Evolutionary conservation across 2,888 invertebrate genomes (phyloP), one percentile per base, ranked within the genome.

Genomic region (Melanostoma mellinum): DNA sequence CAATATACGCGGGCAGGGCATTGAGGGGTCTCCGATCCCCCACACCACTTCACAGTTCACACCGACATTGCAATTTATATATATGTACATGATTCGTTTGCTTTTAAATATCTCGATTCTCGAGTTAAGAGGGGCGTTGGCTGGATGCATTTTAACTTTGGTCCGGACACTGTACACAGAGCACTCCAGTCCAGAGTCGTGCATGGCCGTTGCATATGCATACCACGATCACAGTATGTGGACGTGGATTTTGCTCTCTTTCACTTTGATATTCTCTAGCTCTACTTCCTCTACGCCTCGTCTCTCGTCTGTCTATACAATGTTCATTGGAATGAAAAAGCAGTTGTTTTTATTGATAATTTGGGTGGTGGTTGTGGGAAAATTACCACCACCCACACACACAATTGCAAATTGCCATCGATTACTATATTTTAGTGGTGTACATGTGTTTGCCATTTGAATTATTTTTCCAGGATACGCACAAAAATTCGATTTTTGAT

Each of bases 51-150:
- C 33, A 4, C 8, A 20, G 20, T 6, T 3, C 42, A 8, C 20
- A 52, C 10, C 32, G 53, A 56, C 58, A 32, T 58, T 55, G 63
- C n/a, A n/a, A n/a, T n/a, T n/a, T n/a, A n/a, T n/a, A n/a, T 71
- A 75, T 20, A 20, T 20, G 1, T 84, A 79, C 79, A 84, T 79
- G 79, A 79, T 79, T 84, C 79, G 84, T 75, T 75, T 75, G 84
- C 65, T 75, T 79, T 84, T 84, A 79, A 84, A 84, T 79, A 84
- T 71, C 69, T 79, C 75, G 79, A 79, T 65, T 67, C 69, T 79
- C 75, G 79, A 79, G 71, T 67, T 84, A 79, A 79, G 84, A 79
- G 79, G 84, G 84, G 84, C 84, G 84, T 84, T 84, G 84, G 84
- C 84, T 84, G 75, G 67, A 79, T 79, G 79, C 65, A 84, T 84